These are phyloP conservation scores for Poecile atricapillus DNA, from an alignment of 2,113 vertebrate species.

Conservation along the genomic window DNA sequence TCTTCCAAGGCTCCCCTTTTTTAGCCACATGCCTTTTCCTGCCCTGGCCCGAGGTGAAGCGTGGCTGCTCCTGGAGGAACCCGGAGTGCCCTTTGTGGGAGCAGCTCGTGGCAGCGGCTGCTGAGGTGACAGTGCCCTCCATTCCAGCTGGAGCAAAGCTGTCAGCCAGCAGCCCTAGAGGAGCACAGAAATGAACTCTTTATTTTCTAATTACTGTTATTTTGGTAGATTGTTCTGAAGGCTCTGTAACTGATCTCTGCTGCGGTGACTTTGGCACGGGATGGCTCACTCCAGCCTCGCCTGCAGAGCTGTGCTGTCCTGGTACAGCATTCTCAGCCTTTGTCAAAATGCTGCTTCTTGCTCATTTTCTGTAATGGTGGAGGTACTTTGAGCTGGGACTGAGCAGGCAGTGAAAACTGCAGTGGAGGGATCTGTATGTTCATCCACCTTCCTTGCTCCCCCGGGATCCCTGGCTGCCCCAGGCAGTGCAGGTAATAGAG, in stretches of 20 bases:
- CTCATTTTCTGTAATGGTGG: neutral
- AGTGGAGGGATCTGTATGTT: neutral
- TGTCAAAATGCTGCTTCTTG: neutral
- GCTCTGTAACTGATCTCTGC: neutral
- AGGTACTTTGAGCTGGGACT: neutral
- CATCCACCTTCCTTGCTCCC: neutral
- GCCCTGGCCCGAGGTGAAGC: neutral
- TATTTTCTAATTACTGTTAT: neutral
- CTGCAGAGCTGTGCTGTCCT: neutral
- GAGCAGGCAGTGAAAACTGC: neutral
- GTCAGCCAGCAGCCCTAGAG: neutral
- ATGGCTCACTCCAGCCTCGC: neutral
- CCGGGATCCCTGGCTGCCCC: accelerated
- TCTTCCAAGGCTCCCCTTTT: neutral
- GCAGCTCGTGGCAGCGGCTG: neutral
- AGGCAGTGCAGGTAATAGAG: neutral
- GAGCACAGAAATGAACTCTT: neutral
- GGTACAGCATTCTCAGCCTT: accelerated
- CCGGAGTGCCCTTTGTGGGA: neutral
- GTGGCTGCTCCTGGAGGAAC: neutral
- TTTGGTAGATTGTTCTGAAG: neutral
- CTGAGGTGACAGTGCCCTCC: neutral
- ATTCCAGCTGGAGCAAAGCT: neutral
- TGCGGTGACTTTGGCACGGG: accelerated
- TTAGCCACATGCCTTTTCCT: neutral